phyloP scores from a whole-genome alignment of 2,888 invertebrate genomes.

The Melitaea athalia region DNA sequence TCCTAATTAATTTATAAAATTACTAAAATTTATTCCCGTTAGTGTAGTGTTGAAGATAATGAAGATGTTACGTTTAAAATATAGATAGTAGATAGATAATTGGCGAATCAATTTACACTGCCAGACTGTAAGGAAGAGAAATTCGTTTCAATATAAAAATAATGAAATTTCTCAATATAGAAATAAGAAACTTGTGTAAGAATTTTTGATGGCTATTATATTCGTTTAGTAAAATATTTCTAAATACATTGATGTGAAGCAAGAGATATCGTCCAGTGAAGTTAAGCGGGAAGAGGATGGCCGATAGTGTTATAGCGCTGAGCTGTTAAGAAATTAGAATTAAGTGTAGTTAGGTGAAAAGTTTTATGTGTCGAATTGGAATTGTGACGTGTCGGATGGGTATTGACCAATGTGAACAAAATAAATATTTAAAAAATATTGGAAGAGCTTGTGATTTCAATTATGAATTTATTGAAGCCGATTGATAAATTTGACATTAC shows the following conservation, averaged over 20 bases:
- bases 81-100: conserved; percentile 44
- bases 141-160: conserved; percentile 51
- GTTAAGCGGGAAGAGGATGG: conserved; percentile 43
- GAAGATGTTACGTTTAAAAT: conserved; percentile 40
- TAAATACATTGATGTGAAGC: conserved; percentile 44
- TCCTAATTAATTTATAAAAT: conserved; percentile 24
- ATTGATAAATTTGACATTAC: not conserved
- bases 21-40: conserved; percentile 25
- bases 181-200: conserved; percentile 65
- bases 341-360: conserved; percentile 47
- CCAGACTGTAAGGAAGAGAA: conserved; percentile 67
- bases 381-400: conserved; percentile 70
- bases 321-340: conserved; percentile 41
- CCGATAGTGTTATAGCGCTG: conserved; percentile 34
- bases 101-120: conserved; percentile 58
- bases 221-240: conserved; percentile 60
- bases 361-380: conserved; percentile 53
- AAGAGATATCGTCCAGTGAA: conserved; percentile 59
- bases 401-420: conserved; percentile 78
- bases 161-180: conserved; percentile 55
- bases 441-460: conserved; percentile 52
- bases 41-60: conserved; percentile 32
- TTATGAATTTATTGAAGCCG: conserved; percentile 48
- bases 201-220: conserved; percentile 77
- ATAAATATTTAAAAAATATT: conserved; percentile 75